Base-by-base conservation (phyloP, 2,888 invertebrate genomes). In the Apeira syringaria region DNA sequence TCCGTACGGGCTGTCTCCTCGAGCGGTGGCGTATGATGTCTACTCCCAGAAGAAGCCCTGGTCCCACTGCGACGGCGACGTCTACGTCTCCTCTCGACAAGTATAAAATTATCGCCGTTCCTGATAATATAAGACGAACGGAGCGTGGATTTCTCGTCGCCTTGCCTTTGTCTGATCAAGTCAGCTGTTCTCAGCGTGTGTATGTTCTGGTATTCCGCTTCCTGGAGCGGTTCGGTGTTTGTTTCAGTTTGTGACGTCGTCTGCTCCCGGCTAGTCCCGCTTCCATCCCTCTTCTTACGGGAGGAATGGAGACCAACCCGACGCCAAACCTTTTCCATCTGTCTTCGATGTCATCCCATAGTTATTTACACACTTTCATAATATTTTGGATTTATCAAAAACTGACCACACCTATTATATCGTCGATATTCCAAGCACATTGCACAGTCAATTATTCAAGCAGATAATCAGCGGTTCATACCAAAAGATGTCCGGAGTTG, bases 241-340 rank as follows among this genome's bases (percentile, higher is more conserved):
- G 77, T 46, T 8, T 44, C 44, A 22, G 38, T 24, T 29, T 38
- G 27, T 10, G 47, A 42, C 33, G 52, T 47, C 15, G 81, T 78
- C 73, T 79, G 83, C 77, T 89, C 87, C 55, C 63, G 74, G 63
- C 88, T 88, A 59, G 87, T 82, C 53, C 88, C 89, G 65, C 88
- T 89, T 81, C 89, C 89, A 80, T 90, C 90, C 84, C 89, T 86
- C 83, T 90, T 90, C 79, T 89, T 89, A 41, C 90, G 90, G 78
- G 90, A 89, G 84, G 90, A 90, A 84, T 90, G 90, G 80, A 91
- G 90, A 74, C 90, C 90, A 59, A 91, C 90, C 59, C 89, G 80
- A 76, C 89, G 87, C 90, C 90, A 90, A 85, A 90, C 89, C 79
- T 90, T 90, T 89, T 90, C 90, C 90, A 90, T 89, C 82, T 69